A percentile compares a stretch with the other conserved stretches of the same genome.
These are phyloP conservation scores for Dendroctonus ponderosae DNA, from an alignment of 1,140 invertebrate species.

Conservation along the genomic window DNA sequence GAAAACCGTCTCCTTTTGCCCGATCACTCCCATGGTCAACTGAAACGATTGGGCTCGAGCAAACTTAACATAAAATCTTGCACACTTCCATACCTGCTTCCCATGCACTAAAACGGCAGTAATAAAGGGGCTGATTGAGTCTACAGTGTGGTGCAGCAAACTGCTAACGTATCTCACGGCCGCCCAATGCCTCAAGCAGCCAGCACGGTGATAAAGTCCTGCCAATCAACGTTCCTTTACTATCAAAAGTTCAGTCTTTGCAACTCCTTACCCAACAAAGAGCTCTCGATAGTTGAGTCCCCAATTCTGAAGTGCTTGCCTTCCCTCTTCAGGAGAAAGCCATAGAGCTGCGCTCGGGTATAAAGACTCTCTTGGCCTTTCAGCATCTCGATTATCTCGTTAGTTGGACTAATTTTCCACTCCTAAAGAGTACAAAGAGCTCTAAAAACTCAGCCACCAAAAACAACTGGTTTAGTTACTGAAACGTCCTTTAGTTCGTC, in stretches of 20 bases:
- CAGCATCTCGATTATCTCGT: slow-evolving; percentile 73
- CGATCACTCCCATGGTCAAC: slow-evolving; percentile 93
- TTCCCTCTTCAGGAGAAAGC: slow-evolving; percentile 79
- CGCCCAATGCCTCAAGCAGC: slow-evolving; percentile 86
- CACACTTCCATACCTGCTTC: slow-evolving; percentile 72
- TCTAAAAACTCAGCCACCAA: slow-evolving; percentile 17
- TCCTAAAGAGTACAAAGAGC: slow-evolving; percentile 38
- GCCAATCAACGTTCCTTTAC: background rate
- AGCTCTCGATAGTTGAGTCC: slow-evolving; percentile 65
- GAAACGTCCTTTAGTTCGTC: slow-evolving; percentile 63
- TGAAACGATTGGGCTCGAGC: slow-evolving; percentile 46
- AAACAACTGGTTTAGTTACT: slow-evolving; percentile 51
- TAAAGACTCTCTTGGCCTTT: slow-evolving; percentile 70
- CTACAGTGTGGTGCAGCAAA: slow-evolving; percentile 89
- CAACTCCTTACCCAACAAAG: slow-evolving; percentile 65
- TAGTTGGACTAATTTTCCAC: slow-evolving; percentile 62
- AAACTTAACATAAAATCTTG: background rate
- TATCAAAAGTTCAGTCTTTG: background rate
- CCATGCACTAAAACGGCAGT: slow-evolving; percentile 95
- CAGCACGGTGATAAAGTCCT: slow-evolving; percentile 74
- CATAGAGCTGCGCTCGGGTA: slow-evolving; percentile 79
- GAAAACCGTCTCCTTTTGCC: slow-evolving; percentile 91
- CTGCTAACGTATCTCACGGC: slow-evolving; percentile 93
- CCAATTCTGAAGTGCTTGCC: slow-evolving; percentile 71
- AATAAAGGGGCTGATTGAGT: slow-evolving; percentile 97